A percentile compares a stretch with the other conserved stretches of the same genome.
phyloP scores from a whole-genome alignment of 2,888 invertebrate genomes.

The Thysanoteuthis rhombus region DNA sequence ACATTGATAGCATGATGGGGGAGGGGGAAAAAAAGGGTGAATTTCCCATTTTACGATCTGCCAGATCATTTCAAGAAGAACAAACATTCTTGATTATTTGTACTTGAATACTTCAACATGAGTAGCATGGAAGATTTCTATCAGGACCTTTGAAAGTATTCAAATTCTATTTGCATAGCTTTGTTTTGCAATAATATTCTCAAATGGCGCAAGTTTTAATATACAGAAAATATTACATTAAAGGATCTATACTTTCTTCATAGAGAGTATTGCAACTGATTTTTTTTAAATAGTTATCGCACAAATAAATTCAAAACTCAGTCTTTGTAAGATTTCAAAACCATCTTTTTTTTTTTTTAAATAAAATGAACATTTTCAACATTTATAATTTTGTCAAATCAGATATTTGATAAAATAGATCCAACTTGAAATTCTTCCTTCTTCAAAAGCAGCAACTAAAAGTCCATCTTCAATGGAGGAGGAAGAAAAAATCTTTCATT shows the following conservation, averaged over 20 bases:
- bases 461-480: too few relatives aligned
- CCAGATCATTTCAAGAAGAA: not conserved
- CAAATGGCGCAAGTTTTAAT: not conserved
- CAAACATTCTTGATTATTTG: not conserved
- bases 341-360: too few relatives aligned
- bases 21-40: not conserved
- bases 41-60: not conserved
- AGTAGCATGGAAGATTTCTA: too few relatives aligned
- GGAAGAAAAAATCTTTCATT: too few relatives aligned
- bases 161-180: not conserved
- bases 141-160: not conserved
- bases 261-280: not conserved
- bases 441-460: too few relatives aligned
- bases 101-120: not conserved
- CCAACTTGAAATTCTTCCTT: too few relatives aligned
- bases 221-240: not conserved
- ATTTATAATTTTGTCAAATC: too few relatives aligned
- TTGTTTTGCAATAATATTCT: not conserved
- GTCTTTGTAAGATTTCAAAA: too few relatives aligned
- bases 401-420: too few relatives aligned
- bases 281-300: too few relatives aligned
- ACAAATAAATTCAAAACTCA: too few relatives aligned
- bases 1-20: not conserved
- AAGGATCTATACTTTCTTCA: not conserved
- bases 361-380: too few relatives aligned